Base-by-base conservation (phyloP, 2,888 invertebrate species). In the Clanis bilineata region DNA sequence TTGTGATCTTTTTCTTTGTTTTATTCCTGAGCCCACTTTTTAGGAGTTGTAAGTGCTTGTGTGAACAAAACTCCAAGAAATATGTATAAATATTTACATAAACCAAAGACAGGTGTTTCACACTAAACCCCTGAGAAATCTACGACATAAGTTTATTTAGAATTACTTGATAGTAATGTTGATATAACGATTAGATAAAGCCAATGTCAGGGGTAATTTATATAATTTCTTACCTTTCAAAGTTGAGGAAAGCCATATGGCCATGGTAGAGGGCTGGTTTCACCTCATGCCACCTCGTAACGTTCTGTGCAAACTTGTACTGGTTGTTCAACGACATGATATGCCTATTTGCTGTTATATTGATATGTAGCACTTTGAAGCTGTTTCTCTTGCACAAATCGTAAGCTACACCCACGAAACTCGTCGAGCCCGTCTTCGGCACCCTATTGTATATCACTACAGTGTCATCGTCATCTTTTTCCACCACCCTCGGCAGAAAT, bases 201-300 rank as follows among this genome's bases (percentile, higher is more conserved):
- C 32, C 36, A 36, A 36, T 36, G 36, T 36, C 36, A 36, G 12
- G 36, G 36, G 12, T 36, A 7, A 7, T 12, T 36, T 36, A 2
- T 7, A 32, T 2, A 32, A 36, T 10, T 12, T 6, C 51, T 23
- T 90, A 98, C 98, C 96, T 96, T 67, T 96, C 94, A 93, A 99
- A 99, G 88, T 99, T 98, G 65, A 99, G 92, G 90, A 96, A 99
- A 4, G 98, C 98, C 94, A 99, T 95, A 85, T 99, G 99, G 0
- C 99, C 99, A 88, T 99, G 99, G 88, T 98, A 99, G 59, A 99
- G 93, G 0, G 98, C 98, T 45, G 99, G 99, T 83, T 98, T 97
- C 88, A 97, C 95, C 58, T 94, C 94, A 70, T 94, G 92, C 99
- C 99, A 99, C 63, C 94, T 93, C 0, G 97, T 96, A 56, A 99